Percentiles rank a stretch among this genome's conserved stretches.
These are phyloP conservation scores for Cepaea nemoralis DNA, from an alignment of 1,140 invertebrate genomes.

Conservation along the genomic window DNA sequence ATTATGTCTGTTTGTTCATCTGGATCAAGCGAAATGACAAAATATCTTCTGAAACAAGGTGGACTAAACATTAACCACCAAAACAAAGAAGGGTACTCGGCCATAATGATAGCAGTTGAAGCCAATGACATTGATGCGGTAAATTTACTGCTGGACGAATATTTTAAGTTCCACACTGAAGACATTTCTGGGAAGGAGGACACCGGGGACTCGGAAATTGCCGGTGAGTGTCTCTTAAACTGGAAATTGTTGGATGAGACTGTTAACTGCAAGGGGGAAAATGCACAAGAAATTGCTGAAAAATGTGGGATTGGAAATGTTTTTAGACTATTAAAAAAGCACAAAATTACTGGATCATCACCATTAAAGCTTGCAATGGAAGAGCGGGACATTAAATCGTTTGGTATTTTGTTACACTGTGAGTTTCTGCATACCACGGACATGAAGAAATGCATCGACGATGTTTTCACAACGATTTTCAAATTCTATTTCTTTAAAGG, in stretches of 20 bases:
- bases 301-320: background rate
- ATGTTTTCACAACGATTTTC: background rate
- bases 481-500: background rate
- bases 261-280: background rate
- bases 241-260: background rate
- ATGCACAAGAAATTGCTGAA: background rate
- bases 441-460: background rate
- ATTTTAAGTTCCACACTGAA: background rate
- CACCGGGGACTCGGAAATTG: background rate
- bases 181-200: background rate
- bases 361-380: background rate
- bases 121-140: background rate
- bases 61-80: background rate
- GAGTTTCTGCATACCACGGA: background rate
- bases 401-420: background rate
- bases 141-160: background rate
- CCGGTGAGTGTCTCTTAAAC: no score
- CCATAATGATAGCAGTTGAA: background rate
- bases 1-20: background rate
- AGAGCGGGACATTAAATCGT: background rate
- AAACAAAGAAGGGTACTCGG: background rate
- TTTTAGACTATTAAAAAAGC: background rate
- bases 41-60: background rate
- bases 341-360: background rate
- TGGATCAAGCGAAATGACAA: background rate